These are phyloP conservation scores for Tachuris rubrigastra DNA, from an alignment of 2,113 vertebrate genomes.

Conservation along the genomic window DNA sequence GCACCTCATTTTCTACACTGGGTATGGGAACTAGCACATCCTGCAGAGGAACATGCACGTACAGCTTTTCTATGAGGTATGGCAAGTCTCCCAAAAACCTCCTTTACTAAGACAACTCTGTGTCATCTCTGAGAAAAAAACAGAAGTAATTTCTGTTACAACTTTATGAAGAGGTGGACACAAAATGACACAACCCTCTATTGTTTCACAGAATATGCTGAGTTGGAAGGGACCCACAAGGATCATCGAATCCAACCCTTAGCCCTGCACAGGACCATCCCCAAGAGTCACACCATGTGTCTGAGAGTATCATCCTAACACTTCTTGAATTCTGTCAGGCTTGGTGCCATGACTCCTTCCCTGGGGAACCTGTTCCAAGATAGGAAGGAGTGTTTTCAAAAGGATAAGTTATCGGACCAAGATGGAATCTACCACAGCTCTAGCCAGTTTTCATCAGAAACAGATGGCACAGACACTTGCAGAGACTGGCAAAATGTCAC, in stretches of 20 bases:
- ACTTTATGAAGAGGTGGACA: background rate
- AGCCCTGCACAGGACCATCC: background rate
- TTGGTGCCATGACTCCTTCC: too few relatives aligned
- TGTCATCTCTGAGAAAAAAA: background rate
- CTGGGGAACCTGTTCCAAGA: background rate
- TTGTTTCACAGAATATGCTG: background rate
- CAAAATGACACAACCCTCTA: background rate
- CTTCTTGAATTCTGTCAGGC: background rate
- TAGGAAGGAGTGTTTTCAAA: background rate
- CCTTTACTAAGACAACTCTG: background rate
- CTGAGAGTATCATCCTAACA: background rate
- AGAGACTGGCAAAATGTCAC: background rate
- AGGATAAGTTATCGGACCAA: background rate
- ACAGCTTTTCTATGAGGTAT: background rate
- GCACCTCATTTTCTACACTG: background rate
- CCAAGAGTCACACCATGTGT: background rate
- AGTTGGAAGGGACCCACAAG: background rate
- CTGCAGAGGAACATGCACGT: background rate
- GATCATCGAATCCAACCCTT: background rate
- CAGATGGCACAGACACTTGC: background rate
- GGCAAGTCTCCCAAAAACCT: background rate
- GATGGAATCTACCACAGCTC: background rate
- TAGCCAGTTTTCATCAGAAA: background rate
- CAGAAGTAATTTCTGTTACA: background rate
- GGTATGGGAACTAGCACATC: background rate